Evolutionary conservation across 1,140 invertebrate genomes (phyloP), one percentile per base, ranked within the genome.

Genomic region (Drosophila pandora): DNA sequence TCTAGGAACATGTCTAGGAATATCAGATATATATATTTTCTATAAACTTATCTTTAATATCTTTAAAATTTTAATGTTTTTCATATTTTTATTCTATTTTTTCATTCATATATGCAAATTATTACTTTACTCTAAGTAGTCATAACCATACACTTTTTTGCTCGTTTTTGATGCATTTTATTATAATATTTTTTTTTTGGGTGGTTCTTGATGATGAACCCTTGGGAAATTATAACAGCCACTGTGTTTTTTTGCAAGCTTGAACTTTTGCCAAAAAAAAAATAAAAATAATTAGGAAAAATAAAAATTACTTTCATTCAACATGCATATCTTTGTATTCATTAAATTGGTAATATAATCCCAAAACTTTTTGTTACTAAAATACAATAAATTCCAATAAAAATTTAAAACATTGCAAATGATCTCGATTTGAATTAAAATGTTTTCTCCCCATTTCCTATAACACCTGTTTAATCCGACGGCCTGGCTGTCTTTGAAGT

Each of bases 401-500:
- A 28, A 28, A 28, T 28, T 4, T 28, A 28, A 28, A 28, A 28
- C 7, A 1, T 1, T 6, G 25, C 5, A 28, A 28, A 6, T 28
- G 5, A 28, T 7, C 3, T 6, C 25, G 7, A 28, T 28, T 7
- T 28, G 5, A 28, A 28, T 7, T 1, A 28, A 28, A 28, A 28
- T 28, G 6, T 25, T 28, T 28, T 28, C 25, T 28, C 25, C 25
- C 25, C 25, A 28, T 28, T 28, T 28, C 32, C 48, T 1, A 63
- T 72, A 78, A 78, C 75, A 78, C 60, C 67, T 78, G 74, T 78
- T 56, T 30, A 69, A 30, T 56, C 30, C 28, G 43, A 63, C 23
- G 32, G 34, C 10, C 12, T 43, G n/a, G 30, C 10, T 45, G 23
- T 22, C 53, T 58, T 54, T 75, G 25, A 58, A 43, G 41, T 45